phyloP scores from a whole-genome alignment of 2,113 vertebrate species.

The Agapornis roseicollis region DNA sequence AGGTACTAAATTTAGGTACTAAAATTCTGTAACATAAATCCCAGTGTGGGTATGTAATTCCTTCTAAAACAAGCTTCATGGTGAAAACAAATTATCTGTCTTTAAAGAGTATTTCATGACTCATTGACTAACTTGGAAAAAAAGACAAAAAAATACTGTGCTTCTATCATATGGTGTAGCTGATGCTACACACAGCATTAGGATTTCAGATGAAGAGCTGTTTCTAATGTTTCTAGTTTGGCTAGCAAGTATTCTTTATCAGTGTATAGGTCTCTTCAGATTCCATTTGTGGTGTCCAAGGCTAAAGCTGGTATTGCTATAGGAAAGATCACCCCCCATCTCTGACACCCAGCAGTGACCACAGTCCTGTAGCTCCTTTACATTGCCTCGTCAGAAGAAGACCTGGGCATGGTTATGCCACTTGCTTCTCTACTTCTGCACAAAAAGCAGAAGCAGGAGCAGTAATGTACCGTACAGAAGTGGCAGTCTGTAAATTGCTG shows the following conservation, averaged over 20 bases:
- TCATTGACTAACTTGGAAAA: neutral
- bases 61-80: neutral
- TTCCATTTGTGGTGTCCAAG: neutral
- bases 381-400: neutral
- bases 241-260: neutral
- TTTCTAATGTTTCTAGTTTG: neutral
- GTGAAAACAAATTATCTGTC: neutral
- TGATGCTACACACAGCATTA: neutral
- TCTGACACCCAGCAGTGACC: neutral
- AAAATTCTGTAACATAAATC: neutral
- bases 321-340: neutral
- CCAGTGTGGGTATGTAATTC: neutral
- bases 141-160: neutral
- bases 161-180: neutral
- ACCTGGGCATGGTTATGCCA: neutral
- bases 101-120: neutral
- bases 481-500: neutral
- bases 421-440: neutral
- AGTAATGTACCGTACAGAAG: neutral
- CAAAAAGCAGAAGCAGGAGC: neutral
- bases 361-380: neutral
- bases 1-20: neutral
- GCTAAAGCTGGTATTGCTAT: neutral
- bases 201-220: neutral
- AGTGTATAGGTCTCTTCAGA: neutral